Evolutionary conservation across 2,113 vertebrate species (phyloP), one percentile per base, ranked within the genome.

Genomic region (Ceuthmochares aereus): DNA sequence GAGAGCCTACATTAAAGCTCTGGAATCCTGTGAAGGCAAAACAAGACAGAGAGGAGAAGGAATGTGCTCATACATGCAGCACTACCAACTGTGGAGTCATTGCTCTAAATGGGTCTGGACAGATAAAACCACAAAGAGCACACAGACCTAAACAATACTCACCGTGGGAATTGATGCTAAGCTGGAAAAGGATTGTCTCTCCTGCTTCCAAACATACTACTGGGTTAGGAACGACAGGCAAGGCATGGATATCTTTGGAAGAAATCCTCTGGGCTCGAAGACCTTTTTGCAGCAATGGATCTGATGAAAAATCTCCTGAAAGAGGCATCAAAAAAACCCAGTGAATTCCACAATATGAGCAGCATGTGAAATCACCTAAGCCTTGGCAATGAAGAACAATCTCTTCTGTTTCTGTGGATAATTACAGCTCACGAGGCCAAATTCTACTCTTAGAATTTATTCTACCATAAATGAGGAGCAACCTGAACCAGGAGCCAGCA

Each of bases 141-240:
- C 78, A 2, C 32, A 64, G 27, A 45, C 22, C 42, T 26, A 26
- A 10, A 3, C 8, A 52, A 32, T 26, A 84, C 97, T 95, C 96
- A 99, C 99, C 97, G 22, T 98, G 98, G 76, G 97, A 94, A 86
- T 98, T 91, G 92, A 99, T 98, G 88, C 98, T 98, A 15, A 99
- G 98, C 89, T 98, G 98, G 97, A 99, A 99, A 85, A 99, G 97
- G 37, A 99, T 97, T 14, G 98, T 96, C 62, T 99, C 99, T 40
- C 98, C 98, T 29, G 96, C 86, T 29, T 96, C 95, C 78, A 99
- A 93, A 89, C 99, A 99, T 19, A 97, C 93, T 12, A 99, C 95
- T 4, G 99, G 99, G 92, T 99, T 99, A 19, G 98, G 98, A 79
- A 99, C 97, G 4, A 97, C 96, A 47, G 98, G 98, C 34, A 98